Evolutionary conservation across 1,140 invertebrate species (phyloP), one percentile per base, ranked within the genome.

Genomic region (Drosophila orena): DNA sequence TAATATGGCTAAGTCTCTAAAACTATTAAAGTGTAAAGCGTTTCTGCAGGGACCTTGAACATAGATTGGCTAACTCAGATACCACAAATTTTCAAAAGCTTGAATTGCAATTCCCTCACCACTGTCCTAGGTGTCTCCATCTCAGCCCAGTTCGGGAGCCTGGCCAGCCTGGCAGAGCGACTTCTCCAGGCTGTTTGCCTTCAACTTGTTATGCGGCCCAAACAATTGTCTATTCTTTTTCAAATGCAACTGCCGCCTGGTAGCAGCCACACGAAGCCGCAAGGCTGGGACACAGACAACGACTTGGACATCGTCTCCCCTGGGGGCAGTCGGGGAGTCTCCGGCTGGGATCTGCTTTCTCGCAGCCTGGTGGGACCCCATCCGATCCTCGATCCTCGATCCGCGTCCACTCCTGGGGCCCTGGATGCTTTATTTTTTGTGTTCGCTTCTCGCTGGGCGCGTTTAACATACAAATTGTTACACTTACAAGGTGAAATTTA

Each of bases 401-500:
- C 42, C 57, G 30, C 42, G 42, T 79, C 47, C 59, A 56, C 42
- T 66, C 37, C 61, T 66, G 64, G 60, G 30, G 50, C 47, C 57
- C 43, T 7, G 30, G 34, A 27, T 40, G 42, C 14, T 4, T 15
- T 42, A 15, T 50, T 57, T 44, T 56, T 53, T 38, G 42, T 53
- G 55, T 44, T 74, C 27, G 58, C 38, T 50, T 24, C 60, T 75
- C 74, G 64, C 70, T 72, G 76, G 62, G 68, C 86, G 85, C 85
- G 75, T 81, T 90, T 81, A 90, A 90, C 86, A 83, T 91, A 91
- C 90, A 91, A 91, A 91, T 91, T 91, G 90, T 91, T 91, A 90
- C 84, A 91, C 90, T 91, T 91, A 89, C 86, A 85, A 81, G 72
- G 65, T 71, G 66, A 85, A 89, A 91, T 91, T 91, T 91, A 91